A percentile compares a stretch with the other conserved stretches of the same genome.
These are phyloP conservation scores for Cydia pomonella DNA, from an alignment of 1,140 invertebrate genomes.

Conservation along the genomic window DNA sequence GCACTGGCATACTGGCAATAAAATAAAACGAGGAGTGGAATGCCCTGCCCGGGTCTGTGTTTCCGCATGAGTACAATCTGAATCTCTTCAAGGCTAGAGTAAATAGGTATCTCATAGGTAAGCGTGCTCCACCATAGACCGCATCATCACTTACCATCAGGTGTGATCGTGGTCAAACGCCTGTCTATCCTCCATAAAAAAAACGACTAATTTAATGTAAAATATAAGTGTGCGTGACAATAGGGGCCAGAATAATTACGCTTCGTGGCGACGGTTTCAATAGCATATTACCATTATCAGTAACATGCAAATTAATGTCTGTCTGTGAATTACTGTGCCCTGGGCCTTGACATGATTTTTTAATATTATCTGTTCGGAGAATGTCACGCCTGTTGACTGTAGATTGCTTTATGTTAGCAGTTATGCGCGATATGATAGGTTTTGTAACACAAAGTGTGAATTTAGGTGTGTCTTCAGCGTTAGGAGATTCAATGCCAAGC, in stretches of 20 bases:
- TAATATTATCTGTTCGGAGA: slow-evolving; percentile 34
- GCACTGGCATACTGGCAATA: no score
- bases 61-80: no score
- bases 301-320: slow-evolving; percentile 52
- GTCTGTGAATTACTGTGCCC: slow-evolving; percentile 4
- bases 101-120: no score
- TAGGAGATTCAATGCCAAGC: background rate
- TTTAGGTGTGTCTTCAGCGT: slow-evolving; percentile 7
- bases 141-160: no score
- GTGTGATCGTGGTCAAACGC: no score
- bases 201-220: slow-evolving; percentile 30
- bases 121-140: no score
- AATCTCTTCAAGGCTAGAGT: no score
- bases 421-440: slow-evolving; percentile 35
- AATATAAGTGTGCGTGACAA: slow-evolving; percentile 40
- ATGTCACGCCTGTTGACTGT: slow-evolving; percentile 29
- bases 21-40: no score
- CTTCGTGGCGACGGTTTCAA: slow-evolving; percentile 42
- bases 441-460: slow-evolving; percentile 38
- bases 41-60: no score
- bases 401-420: slow-evolving; percentile 20
- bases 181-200: no score
- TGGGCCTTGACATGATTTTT: slow-evolving; percentile 68
- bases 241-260: slow-evolving; percentile 56
- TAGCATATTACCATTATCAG: slow-evolving; percentile 56